Evolutionary conservation across 2,888 invertebrate genomes (phyloP), one percentile per base, ranked within the genome.

Genomic region (Prenolepis imparis): DNA sequence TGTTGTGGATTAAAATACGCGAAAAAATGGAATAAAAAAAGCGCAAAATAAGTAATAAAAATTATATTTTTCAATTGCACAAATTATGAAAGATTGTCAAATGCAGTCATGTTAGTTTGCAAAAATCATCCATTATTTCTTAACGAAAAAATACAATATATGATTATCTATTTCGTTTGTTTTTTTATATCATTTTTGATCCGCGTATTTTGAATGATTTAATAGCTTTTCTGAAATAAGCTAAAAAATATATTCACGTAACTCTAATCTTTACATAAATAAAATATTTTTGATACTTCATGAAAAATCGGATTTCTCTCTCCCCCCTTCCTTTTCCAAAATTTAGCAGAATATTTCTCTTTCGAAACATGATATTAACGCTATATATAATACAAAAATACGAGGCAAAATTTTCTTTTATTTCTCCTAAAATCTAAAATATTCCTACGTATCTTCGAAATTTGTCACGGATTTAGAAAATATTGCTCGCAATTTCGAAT

Each of bases 401-500:
- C 55, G 21, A n/a, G 8, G 21, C 5, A 55, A 55, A 55, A 5
- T 55, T 6, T 1, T 41, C 24, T 57, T 57, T 57, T n/a, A 1
- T 59, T 11, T 39, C 12, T 24, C 24, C 12, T 61, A 72, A 75
- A 75, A 66, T 12, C 6, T n/a, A 28, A 6, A 55, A 68, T 18
- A 67, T 55, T n/a, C 28, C 24, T 8, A 55, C n/a, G 9, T 9
- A 1, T 75, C 24, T 66, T 15, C 21, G 6, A n/a, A 67, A 67
- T 77, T 28, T 12, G 15, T 77, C 77, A 28, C 15, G 28, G 24
- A 77, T 77, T 8, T 9, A 28, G 12, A 18, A 67, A 68, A 68
- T 67, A 68, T 77, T 55, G 68, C 6, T 77, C 77, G 32, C 70
- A 70, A 70, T 70, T 44, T 78, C 18, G 44, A 70, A 41, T 32